A percentile compares a stretch with the other conserved stretches of the same genome.
These are phyloP conservation scores for Heterohyrax brucei DNA, from an alignment of 2,797 vertebrate genomes.

Conservation along the genomic window DNA sequence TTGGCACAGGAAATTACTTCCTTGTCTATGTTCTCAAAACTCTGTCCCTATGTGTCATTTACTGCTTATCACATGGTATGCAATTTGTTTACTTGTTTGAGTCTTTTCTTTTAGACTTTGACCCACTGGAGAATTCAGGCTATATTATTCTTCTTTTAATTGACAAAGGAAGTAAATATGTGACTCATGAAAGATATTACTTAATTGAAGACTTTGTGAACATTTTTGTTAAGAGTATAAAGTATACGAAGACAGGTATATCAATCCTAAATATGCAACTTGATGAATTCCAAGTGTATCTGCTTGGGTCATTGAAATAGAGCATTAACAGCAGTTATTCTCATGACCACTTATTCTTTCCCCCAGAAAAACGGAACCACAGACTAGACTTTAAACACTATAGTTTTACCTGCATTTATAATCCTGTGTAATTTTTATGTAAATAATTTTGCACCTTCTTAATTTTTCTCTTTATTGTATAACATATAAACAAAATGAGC, in stretches of 20 bases:
- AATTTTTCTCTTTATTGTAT: slow-evolving; percentile 26
- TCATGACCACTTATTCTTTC: background rate
- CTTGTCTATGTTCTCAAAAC: slow-evolving; percentile 13
- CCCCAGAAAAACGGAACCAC: background rate
- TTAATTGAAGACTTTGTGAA: slow-evolving; percentile 38
- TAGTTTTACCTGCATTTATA: background rate
- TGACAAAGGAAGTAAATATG: background rate
- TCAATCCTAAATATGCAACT: background rate
- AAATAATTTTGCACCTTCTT: slow-evolving; percentile 4
- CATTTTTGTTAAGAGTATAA: background rate
- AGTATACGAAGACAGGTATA: background rate
- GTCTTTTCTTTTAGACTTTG: slow-evolving; percentile 59
- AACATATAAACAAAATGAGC: slow-evolving; percentile 19
- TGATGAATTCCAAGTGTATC: background rate
- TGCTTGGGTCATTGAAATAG: background rate
- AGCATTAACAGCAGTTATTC: background rate
- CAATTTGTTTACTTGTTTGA: background rate
- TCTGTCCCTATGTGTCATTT: background rate
- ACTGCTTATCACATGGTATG: background rate
- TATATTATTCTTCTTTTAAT: slow-evolving; percentile 51
- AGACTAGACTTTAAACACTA: background rate
- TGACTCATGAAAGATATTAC: background rate
- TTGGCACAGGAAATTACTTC: slow-evolving; percentile 37
- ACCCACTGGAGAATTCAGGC: background rate
- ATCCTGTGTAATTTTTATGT: background rate